phyloP scores from a whole-genome alignment of 2,797 vertebrate species.

The Danio tinwini region DNA sequence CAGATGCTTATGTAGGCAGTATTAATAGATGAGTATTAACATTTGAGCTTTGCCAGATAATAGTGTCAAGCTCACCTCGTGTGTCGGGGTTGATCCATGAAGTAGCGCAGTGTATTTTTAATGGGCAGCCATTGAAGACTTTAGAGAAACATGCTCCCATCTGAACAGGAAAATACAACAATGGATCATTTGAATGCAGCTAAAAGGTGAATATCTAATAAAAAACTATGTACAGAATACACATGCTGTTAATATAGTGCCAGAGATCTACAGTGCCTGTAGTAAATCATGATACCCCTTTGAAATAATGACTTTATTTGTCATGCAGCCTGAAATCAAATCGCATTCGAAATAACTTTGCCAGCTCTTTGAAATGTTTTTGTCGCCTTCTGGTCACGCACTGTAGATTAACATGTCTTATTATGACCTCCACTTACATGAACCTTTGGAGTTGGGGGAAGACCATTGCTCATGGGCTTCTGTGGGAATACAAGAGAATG shows the following conservation, averaged over 20 bases:
- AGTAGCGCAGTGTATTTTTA: conserved; percentile 97
- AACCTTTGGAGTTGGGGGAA: conserved; percentile 97
- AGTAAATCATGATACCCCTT: no score
- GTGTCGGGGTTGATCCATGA: conserved; percentile 99
- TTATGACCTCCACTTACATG: conserved; percentile 84
- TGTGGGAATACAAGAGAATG: conserved; percentile 64
- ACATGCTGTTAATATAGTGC: neutral
- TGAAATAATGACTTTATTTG: no score
- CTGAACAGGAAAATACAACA: conserved; percentile 65
- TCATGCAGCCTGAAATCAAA: no score
- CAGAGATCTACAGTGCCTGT: neutral
- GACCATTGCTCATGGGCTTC: conserved; percentile 95
- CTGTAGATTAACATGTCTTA: no score
- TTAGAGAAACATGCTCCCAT: conserved; percentile 99
- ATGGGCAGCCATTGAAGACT: conserved; percentile 97
- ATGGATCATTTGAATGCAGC: neutral
- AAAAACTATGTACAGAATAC: no score
- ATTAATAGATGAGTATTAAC: neutral
- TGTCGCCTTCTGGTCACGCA: no score
- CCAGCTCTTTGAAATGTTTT: no score
- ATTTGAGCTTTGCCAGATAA: neutral
- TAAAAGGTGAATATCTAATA: neutral
- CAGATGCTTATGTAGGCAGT: neutral
- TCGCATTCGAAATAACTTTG: no score
- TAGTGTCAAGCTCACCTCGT: conserved; percentile 82